Conservation (phyloP, 2,888 invertebrate genomes). For the Chloromyia formosa region DNA sequence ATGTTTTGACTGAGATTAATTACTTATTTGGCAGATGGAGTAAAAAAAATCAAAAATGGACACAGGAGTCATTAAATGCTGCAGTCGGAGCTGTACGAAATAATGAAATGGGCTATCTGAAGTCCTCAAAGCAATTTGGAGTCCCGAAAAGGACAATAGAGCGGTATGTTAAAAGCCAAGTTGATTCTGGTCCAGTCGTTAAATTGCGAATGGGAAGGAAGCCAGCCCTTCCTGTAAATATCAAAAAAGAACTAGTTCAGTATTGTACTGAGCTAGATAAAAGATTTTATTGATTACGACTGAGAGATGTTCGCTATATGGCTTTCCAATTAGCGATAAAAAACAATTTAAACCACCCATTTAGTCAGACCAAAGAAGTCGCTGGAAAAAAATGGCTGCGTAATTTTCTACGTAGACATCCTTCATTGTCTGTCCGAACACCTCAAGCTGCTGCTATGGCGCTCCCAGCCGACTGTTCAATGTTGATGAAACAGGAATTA, state of each 20-base stretch:
- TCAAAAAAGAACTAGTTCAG: not conserved
- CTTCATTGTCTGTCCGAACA: not conserved
- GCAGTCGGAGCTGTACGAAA: not conserved
- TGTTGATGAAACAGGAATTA: not conserved
- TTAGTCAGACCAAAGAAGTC: not conserved
- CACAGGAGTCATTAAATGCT: not conserved
- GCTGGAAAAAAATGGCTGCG: not conserved
- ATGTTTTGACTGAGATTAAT: too few relatives aligned
- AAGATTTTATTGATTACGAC: not conserved
- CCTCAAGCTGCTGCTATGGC: not conserved
- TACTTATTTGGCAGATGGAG: not conserved
- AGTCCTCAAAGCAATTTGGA: not conserved
- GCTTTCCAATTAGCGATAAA: not conserved
- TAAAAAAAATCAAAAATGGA: not conserved
- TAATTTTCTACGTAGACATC: not conserved
- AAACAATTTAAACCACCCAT: not conserved
- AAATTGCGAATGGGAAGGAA: not conserved
- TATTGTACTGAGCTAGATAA: not conserved
- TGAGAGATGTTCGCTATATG: not conserved
- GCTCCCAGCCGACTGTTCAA: not conserved
- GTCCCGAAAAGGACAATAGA: not conserved
- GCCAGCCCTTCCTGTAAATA: not conserved
- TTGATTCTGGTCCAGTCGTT: not conserved
- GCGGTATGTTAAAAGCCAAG: not conserved
- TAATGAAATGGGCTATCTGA: too few relatives aligned